Evolutionary conservation across 2,113 vertebrate species (phyloP).

Genomic region (Psilopsiagon aymara): DNA sequence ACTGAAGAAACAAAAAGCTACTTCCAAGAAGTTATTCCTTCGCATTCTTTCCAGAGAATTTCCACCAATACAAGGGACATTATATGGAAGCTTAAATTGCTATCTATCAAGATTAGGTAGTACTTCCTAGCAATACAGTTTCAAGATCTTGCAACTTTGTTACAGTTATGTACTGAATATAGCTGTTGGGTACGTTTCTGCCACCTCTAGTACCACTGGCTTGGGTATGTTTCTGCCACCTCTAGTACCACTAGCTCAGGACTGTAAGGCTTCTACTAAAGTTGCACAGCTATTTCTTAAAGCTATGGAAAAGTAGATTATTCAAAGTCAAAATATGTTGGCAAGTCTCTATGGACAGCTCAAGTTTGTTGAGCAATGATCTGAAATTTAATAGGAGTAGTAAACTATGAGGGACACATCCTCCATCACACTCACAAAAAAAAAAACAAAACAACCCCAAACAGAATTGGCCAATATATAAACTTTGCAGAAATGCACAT

Average conservation of each 20-base stretch:
- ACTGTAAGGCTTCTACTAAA: background rate
- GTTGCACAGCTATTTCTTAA: background rate
- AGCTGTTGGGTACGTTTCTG: background rate
- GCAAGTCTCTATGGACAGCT: background rate
- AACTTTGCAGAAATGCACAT: background rate
- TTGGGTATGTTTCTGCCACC: background rate
- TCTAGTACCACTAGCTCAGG: background rate
- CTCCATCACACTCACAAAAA: background rate
- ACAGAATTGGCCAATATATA: background rate
- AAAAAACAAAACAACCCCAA: background rate
- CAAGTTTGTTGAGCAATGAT: fast-evolving
- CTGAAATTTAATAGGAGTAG: background rate
- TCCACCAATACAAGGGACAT: background rate
- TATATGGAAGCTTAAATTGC: background rate
- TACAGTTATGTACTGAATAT: background rate
- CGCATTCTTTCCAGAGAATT: background rate
- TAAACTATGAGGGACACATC: background rate
- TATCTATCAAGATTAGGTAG: background rate
- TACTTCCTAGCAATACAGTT: background rate
- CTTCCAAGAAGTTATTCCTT: background rate
- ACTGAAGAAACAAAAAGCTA: background rate
- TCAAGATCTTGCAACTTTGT: background rate
- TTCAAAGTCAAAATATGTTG: background rate
- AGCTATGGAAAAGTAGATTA: background rate
- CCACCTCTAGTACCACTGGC: background rate